Base-by-base conservation (phyloP, 64 coral and sea anemone genomes). In the Trachythela sp. region DNA sequence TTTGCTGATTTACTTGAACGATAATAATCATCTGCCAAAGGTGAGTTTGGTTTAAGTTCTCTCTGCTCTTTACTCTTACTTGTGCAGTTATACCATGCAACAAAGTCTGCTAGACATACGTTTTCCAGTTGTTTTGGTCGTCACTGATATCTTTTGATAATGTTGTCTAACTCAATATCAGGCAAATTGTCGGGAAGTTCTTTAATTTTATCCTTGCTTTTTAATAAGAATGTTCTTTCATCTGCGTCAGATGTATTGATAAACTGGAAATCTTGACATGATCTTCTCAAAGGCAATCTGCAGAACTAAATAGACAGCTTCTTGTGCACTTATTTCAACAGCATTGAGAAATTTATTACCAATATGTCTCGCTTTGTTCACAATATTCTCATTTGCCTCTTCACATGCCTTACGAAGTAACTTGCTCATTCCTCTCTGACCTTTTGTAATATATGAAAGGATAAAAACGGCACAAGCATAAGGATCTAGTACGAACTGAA, bases 1-100 rank as follows among this genome's bases (percentile, higher is more conserved):
- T n/a, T n/a, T n/a, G n/a, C n/a, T n/a, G n/a, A n/a, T n/a, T n/a
- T 87, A 92, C 52, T 92, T 92, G 58, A 92, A 92, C 91, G 4
- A 22, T 6, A 14, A 68, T 68, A 68, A 14, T 68, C 59, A 68
- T 31, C 59, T n/a, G 18, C 5, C 5, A 68, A n/a, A 8, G 59
- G 30, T n/a, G 20, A n/a, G 5, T 68, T 68, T 68, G 59, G 18
- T 31, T 68, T 68, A 8, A 4, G 59, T 68, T 22, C 14, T 5
- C 20, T 68, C 14, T n/a, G 30, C 4, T 68, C 6, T 6, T 31
- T 31, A n/a, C 20, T 31, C 2, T 31, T 22, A 22, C 30, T 68
- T 31, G 3, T 68, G 18, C 59, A 68, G 14, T 68, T 68, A 22
- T 8, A 68, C 59, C 59, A 68, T 6, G 59, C 59, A 22, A 68